Base-by-base conservation (phyloP, 2,888 invertebrate species). In the Hetaerina titia region DNA sequence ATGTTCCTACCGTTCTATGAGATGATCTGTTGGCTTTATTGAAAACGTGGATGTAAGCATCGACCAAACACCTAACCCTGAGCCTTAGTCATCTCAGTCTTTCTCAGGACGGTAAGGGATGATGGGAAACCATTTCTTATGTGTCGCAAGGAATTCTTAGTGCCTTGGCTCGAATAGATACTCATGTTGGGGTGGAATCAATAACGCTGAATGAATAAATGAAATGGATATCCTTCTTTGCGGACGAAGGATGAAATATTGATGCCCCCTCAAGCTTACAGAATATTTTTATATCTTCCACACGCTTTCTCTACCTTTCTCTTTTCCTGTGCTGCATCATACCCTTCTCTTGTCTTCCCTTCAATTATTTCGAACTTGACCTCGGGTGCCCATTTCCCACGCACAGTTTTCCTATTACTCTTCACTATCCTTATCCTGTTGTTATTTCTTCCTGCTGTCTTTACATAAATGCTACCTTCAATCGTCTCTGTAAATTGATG, bases 221-320 rank as follows among this genome's bases (percentile, higher is more conserved):
- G 90, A 92, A 92, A 69, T 92, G 90, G 90, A 69, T 92, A 92
- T 92, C 45, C 64, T 58, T 56, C 89, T 89, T 92, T 92, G 90
- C 45, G 90, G 90, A 19, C 45, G 64, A 22, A 13, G 45, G 64
- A 92, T 92, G 90, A 92, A 92, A 92, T 63, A 92, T 69, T 92
- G 45, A 92, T 69, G 69, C 45, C 22, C 22, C 69, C 88, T 89
- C 90, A 22, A 19, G 69, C 22, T n/a, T 81, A 31, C 81, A 22
- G 81, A 81, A 81, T 31, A 31, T 25, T 81, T 81, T 31, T 13
- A 25, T 31, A 81, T n/a, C 9, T 31, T 11, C 81, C 31, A 13
- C 19, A n/a, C 69, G 81, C 81, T n/a, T 69, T n/a, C 63, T 31
- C 63, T 25, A 63, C 60, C 63, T 90, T 31, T 31, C 63, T 19